Evolutionary conservation across 1,140 invertebrate genomes (phyloP), one percentile per base, ranked within the genome.

Genomic region (Drosophila funebris): DNA sequence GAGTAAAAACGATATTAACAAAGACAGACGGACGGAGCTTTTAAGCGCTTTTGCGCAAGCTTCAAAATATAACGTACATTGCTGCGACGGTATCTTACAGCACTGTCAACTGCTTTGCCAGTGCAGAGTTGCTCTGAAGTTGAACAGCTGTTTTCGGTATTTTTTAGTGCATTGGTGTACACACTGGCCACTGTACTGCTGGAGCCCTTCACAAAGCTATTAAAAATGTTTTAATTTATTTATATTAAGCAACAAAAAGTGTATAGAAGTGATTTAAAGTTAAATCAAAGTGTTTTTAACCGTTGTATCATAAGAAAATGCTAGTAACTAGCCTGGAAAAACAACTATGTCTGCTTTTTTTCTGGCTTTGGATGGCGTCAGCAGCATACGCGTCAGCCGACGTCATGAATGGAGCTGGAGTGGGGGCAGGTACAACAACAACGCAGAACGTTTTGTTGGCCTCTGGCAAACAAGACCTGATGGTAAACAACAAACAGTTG

Each of bases 361-460:
- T 20, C 31, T 20, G 53, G 16, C 33, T 69, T 8, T 56, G 44
- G 48, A 87, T 85, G 82, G 70, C 82, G 82, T 85, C 82, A 85
- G 82, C 82, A 58, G 62, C 48, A 54, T 31, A 41, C 22, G 54
- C 62, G 27, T 43, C 53, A 36, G 63, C 9, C 70, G 77, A 82
- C 81, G 81, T 85, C 81, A 87, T 76, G 33, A 27, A 52, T 24
- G 64, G 8, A 11, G 22, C 46, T 13, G 57, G 43, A 41, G 36
- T 36, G 14, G 43, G 63, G 20, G 29, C 37, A 22, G 41, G 27
- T 43, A 14, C 57, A 14, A 31, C 11, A 3, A 36, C 58, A 31
- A 29, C 56, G 14, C 43, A 58, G 9, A 39, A 56, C 24, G 22
- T 29, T 1, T 37, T 81, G 39, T 24, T 80, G 24, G 54, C 57